Evolutionary conservation across 2,113 vertebrate genomes (phyloP).

Genomic region (Caranx melampygus): DNA sequence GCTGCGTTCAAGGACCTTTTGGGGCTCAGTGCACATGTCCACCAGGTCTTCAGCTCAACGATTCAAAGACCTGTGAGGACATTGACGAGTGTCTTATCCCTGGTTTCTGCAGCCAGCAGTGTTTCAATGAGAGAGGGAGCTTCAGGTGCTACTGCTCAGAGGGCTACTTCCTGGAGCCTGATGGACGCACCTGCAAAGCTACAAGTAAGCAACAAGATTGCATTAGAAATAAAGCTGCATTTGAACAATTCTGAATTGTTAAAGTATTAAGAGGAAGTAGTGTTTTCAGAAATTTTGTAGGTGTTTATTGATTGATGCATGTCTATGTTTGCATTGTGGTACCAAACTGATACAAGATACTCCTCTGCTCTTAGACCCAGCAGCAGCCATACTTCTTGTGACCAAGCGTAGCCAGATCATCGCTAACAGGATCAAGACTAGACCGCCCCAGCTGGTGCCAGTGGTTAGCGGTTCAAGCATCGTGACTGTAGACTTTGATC

Average conservation of each 20-base stretch:
- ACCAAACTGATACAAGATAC: background rate
- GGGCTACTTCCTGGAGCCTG: slow-evolving; percentile 77
- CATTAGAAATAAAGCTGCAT: background rate
- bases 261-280: background rate
- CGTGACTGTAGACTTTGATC: slow-evolving; percentile 79
- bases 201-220: slow-evolving; percentile 33
- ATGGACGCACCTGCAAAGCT: slow-evolving; percentile 81
- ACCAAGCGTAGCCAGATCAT: slow-evolving; percentile 76
- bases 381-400: slow-evolving; percentile 73
- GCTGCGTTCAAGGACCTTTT: slow-evolving; percentile 78
- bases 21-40: slow-evolving; percentile 79
- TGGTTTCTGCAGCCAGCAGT: slow-evolving; percentile 81
- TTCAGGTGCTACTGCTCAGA: slow-evolving; percentile 80
- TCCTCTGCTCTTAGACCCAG: slow-evolving; percentile 55
- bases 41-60: slow-evolving; percentile 76
- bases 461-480: slow-evolving; percentile 70
- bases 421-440: slow-evolving; percentile 65
- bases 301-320: background rate
- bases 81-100: slow-evolving; percentile 80
- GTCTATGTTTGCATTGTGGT: background rate
- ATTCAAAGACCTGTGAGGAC: slow-evolving; percentile 82
- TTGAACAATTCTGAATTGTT: background rate
- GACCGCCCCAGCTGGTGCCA: slow-evolving; percentile 63
- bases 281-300: background rate
- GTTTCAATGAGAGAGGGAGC: slow-evolving; percentile 79